Evolutionary conservation across 2,888 invertebrate species (phyloP).

Genomic region (Sericinus montela): DNA sequence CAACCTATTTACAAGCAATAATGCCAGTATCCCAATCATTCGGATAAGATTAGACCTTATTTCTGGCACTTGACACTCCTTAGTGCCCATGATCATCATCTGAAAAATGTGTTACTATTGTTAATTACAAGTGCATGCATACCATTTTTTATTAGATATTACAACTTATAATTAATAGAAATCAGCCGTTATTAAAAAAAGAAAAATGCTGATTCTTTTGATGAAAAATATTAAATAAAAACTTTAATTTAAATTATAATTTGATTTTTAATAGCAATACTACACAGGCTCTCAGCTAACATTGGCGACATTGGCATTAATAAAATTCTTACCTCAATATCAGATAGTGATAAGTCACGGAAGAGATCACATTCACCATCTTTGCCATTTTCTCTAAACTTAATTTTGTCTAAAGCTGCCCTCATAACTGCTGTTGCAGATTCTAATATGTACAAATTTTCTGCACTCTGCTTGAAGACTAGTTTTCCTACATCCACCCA

Average conservation of each 20-base stretch:
- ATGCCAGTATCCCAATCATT: constrained; percentile 78
- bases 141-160: no score
- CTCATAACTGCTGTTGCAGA: constrained; percentile 87
- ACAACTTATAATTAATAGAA: no score
- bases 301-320: background rate
- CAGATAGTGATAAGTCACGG: constrained; percentile 73
- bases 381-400: constrained; percentile 55
- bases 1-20: constrained; percentile 61
- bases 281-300: no score
- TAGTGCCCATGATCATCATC: constrained; percentile 76
- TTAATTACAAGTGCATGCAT: no score
- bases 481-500: constrained; percentile 84
- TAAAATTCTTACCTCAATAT: constrained; percentile 68
- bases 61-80: constrained; percentile 73
- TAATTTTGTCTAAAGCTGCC: constrained; percentile 84
- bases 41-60: constrained; percentile 79
- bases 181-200: no score
- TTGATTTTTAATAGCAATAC: no score
- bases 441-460: constrained; percentile 79
- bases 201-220: no score
- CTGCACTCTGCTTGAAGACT: constrained; percentile 76
- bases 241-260: no score
- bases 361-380: constrained; percentile 62
- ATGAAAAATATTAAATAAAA: no score
- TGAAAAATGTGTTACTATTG: constrained; percentile 36